Percentiles rank a stretch among this genome's conserved stretches.
phyloP scores from a whole-genome alignment of 1,140 invertebrate species.

The Diorhabda elongata region DNA sequence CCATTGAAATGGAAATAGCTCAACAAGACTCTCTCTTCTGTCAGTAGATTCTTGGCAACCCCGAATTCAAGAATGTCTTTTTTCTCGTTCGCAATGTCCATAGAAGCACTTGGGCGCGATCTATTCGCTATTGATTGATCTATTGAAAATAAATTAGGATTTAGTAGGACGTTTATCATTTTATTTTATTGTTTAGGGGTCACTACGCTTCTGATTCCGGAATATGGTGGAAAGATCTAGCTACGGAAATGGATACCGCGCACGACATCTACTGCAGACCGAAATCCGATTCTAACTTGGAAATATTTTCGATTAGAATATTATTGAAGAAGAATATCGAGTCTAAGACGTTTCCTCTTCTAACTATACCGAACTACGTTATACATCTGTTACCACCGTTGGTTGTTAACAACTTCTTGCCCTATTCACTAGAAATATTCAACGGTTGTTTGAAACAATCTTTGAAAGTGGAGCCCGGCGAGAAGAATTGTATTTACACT shows the following conservation, averaged over 20 bases:
- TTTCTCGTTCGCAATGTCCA: no score
- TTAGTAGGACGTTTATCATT: neutral
- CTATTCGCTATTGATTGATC: no score
- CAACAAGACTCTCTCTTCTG: no score
- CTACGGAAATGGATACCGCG: conserved; percentile 56
- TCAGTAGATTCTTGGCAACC: no score
- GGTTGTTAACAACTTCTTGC: conserved; percentile 71
- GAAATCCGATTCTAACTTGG: conserved; percentile 53
- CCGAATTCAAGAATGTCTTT: no score
- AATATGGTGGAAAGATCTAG: conserved; percentile 78
- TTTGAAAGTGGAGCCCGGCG: conserved; percentile 64
- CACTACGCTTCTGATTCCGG: conserved; percentile 66
- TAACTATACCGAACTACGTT: conserved; percentile 67
- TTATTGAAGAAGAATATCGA: conserved; percentile 42
- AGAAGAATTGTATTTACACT: conserved; percentile 63
- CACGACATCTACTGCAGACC: conserved; percentile 61
- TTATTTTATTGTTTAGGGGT: conserved; percentile 48
- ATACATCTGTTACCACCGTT: conserved; percentile 69
- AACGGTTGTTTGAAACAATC: conserved; percentile 39
- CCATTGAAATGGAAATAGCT: no score
- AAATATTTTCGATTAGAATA: conserved; percentile 62
- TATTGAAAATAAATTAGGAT: no score
- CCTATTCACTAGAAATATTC: conserved; percentile 61
- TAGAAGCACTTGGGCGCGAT: no score
- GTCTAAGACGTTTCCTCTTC: conserved; percentile 46